Percentiles rank a stretch among this genome's conserved stretches.
Conservation (phyloP, 2,797 vertebrate genomes). For the Neopelma chrysocephalum region DNA sequence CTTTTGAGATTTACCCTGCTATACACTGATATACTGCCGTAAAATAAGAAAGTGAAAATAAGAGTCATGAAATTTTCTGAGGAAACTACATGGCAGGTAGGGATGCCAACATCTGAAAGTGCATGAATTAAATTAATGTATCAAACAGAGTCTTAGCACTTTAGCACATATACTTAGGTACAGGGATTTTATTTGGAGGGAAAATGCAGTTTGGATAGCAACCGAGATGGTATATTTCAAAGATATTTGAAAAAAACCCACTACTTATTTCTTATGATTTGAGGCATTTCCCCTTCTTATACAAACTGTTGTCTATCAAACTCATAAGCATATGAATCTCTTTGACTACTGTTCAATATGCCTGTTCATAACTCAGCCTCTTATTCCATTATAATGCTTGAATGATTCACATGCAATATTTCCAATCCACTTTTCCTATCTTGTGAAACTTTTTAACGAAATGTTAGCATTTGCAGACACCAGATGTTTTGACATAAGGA, state of each 20-base stretch:
- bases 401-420: constrained; percentile 70
- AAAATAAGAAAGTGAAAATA: neutral
- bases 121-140: neutral
- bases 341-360: constrained; percentile 63
- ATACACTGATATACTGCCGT: neutral
- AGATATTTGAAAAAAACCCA: neutral
- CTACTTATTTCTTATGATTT: neutral
- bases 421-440: constrained; percentile 71
- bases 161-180: neutral
- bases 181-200: neutral
- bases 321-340: constrained; percentile 69
- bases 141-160: neutral
- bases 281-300: neutral
- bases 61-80: neutral
- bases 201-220: neutral
- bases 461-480: constrained; percentile 77
- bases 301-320: constrained; percentile 25
- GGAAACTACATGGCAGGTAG: neutral
- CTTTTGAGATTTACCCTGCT: neutral
- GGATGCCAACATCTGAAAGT: neutral
- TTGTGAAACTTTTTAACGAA: constrained; percentile 77
- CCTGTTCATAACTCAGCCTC: constrained; percentile 60
- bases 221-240: neutral
- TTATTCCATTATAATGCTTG: constrained; percentile 77
- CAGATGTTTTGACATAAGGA: constrained; percentile 83